phyloP scores from a whole-genome alignment of 2,888 invertebrate species.

The Amiota mariae region DNA sequence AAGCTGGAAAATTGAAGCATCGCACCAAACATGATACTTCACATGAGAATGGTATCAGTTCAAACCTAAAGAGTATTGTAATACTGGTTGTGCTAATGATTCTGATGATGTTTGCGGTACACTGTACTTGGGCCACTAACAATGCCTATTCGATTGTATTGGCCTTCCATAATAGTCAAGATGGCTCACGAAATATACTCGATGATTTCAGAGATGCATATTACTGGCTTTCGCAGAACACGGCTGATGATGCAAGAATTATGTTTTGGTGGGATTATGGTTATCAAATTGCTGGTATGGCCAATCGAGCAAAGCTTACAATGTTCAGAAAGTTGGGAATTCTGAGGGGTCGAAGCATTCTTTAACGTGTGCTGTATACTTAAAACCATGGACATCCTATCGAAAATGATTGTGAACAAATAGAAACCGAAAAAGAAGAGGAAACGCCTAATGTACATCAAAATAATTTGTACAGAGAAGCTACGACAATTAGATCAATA shows the following conservation, averaged over 20 bases:
- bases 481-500: no score
- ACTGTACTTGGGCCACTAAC: constrained; percentile 99
- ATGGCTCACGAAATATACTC: constrained; percentile 94
- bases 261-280: constrained; percentile 99
- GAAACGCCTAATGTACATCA: no score
- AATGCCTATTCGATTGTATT: constrained; percentile 99
- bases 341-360: no score
- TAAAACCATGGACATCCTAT: no score
- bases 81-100: constrained; percentile 92
- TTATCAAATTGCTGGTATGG: constrained; percentile 99
- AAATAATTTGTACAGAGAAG: no score
- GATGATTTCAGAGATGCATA: constrained; percentile 99
- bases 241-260: constrained; percentile 93
- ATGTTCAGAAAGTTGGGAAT: no score
- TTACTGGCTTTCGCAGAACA: constrained; percentile 98
- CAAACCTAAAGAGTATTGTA: constrained; percentile 92
- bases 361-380: no score
- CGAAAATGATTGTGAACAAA: no score
- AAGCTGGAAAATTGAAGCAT: constrained; percentile 88
- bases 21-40: constrained; percentile 80
- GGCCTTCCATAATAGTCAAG: constrained; percentile 93
- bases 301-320: constrained; percentile 96
- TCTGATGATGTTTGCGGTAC: constrained; percentile 96
- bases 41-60: constrained; percentile 81
- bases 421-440: no score